phyloP scores from a whole-genome alignment of 2,888 invertebrate genomes.

The Eupithecia exiguata region DNA sequence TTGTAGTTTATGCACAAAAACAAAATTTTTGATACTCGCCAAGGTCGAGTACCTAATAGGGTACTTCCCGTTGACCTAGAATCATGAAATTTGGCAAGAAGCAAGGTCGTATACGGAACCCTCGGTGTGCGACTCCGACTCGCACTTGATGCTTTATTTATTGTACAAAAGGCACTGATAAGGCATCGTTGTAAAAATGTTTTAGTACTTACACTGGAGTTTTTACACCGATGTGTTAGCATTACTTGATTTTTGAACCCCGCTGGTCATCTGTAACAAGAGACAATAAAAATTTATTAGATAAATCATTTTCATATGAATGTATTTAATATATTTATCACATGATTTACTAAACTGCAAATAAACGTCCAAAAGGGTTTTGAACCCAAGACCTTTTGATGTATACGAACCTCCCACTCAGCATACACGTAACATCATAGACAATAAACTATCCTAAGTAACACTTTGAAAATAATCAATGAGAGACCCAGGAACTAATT shows the following conservation, averaged over 20 bases:
- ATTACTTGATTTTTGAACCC: constrained; percentile 72
- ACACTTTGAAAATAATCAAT: constrained; percentile 15
- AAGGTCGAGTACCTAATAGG: no score
- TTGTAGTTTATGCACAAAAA: no score
- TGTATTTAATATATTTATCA: not conserved
- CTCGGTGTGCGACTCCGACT: no score
- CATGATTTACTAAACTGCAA: not conserved
- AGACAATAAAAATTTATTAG: not conserved
- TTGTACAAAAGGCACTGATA: no score
- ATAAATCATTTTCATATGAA: not conserved
- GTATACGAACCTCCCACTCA: not conserved
- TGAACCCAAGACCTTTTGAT: not conserved
- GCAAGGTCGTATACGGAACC: no score
- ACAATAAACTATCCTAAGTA: not conserved
- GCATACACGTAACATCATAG: not conserved
- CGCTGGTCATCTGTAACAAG: constrained; percentile 72
- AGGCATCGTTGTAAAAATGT: not conserved
- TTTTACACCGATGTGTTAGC: constrained; percentile 68
- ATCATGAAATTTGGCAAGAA: no score
- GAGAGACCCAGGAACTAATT: constrained; percentile 24
- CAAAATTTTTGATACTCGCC: no score
- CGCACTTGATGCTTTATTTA: no score
- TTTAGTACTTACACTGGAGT: constrained; percentile 70
- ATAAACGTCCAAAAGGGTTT: not conserved
- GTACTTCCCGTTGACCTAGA: no score